Evolutionary conservation across 2,888 invertebrate genomes (phyloP).

Genomic region (Pomacea canaliculata): DNA sequence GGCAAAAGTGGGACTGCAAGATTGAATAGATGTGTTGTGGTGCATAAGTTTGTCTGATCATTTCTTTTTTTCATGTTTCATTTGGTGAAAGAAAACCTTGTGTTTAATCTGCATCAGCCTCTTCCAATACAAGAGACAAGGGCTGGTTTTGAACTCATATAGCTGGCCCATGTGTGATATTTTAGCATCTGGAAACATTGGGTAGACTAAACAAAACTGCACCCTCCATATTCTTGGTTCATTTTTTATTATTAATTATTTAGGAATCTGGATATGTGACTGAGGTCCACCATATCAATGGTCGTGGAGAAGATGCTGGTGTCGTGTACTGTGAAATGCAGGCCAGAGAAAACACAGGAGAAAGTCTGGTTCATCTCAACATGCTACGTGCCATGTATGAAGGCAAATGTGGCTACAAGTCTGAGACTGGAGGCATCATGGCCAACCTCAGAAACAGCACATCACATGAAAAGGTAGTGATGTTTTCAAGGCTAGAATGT

Average conservation of each 20-base stretch:
- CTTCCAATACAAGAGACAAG: too few relatives aligned
- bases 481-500: not conserved
- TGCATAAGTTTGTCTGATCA: too few relatives aligned
- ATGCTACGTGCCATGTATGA: conserved; percentile 83
- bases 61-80: too few relatives aligned
- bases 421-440: conserved; percentile 87
- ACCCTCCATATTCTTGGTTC: too few relatives aligned
- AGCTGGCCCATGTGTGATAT: too few relatives aligned
- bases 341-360: conserved; percentile 84
- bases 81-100: too few relatives aligned
- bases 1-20: too few relatives aligned
- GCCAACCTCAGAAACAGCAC: conserved; percentile 86
- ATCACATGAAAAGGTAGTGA: conserved; percentile 81
- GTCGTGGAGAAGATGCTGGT: conserved; percentile 89
- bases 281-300: conserved; percentile 92
- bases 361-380: conserved; percentile 78
- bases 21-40: too few relatives aligned
- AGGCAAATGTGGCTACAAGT: conserved; percentile 84
- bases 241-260: not conserved
- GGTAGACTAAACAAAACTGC: too few relatives aligned
- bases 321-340: conserved; percentile 98
- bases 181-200: too few relatives aligned
- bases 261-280: conserved; percentile 86
- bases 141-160: too few relatives aligned
- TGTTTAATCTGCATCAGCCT: too few relatives aligned